Evolutionary conservation across 2,888 invertebrate genomes (phyloP).

Genomic region (Bugulina stolonifera): DNA sequence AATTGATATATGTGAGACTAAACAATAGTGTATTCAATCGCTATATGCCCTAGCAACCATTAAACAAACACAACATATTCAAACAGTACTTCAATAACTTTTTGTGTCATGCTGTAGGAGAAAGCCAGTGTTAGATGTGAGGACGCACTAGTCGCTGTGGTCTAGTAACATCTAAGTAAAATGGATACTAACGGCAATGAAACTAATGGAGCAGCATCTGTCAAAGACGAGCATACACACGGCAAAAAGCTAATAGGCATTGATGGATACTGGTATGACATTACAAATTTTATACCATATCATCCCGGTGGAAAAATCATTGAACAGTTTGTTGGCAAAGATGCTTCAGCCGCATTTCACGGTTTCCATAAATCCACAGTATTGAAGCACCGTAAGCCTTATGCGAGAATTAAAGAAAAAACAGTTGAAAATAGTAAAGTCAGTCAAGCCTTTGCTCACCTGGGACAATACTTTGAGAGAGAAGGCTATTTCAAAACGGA

Average conservation of each 20-base stretch:
- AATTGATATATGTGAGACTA: too few relatives aligned
- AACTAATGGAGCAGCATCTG: neutral
- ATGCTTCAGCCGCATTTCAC: constrained; percentile 29
- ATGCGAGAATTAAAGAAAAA: constrained; percentile 24
- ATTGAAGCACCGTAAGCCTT: constrained; percentile 30
- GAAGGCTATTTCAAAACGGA: constrained; percentile 29
- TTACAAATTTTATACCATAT: constrained; percentile 29
- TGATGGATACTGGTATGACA: constrained; percentile 30
- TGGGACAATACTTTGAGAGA: constrained; percentile 27
- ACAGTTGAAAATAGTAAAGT: constrained; percentile 26
- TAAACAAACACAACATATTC: too few relatives aligned
- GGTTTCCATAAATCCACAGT: constrained; percentile 28
- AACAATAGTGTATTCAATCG: too few relatives aligned
- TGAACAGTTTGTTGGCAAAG: constrained; percentile 29
- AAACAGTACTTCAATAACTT: too few relatives aligned
- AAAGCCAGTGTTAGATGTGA: too few relatives aligned
- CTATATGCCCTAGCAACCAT: too few relatives aligned
- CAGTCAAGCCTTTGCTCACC: constrained; percentile 24
- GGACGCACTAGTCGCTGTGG: too few relatives aligned
- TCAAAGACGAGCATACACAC: neutral
- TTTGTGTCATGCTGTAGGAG: too few relatives aligned
- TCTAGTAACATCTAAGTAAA: too few relatives aligned
- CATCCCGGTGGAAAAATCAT: constrained; percentile 30
- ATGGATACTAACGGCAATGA: constrained; percentile 18
- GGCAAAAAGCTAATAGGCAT: constrained; percentile 29